Percentiles rank a stretch among this genome's conserved stretches.
phyloP scores from a whole-genome alignment of 2,113 vertebrate genomes.

The Lepisosteus oculatus region DNA sequence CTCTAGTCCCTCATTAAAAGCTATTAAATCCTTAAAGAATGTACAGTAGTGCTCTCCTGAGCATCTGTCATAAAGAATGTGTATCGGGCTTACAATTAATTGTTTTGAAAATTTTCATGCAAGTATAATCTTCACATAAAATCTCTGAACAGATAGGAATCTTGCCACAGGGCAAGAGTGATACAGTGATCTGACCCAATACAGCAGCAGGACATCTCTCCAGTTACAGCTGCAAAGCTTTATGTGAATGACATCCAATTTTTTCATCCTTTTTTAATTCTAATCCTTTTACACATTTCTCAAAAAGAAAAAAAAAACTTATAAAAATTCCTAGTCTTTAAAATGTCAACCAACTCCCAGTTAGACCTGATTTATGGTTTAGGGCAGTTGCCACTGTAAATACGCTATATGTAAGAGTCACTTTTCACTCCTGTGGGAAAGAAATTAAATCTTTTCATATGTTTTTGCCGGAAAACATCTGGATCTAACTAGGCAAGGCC shows the following conservation, averaged over 20 bases:
- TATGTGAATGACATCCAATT: conserved; percentile 3
- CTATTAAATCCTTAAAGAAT: too few relatives aligned
- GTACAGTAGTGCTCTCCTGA: too few relatives aligned
- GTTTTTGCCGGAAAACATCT: conserved; percentile 73
- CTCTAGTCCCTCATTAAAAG: too few relatives aligned
- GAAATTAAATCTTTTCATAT: conserved; percentile 72
- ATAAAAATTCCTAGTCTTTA: conserved; percentile 62
- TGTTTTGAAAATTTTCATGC: too few relatives aligned
- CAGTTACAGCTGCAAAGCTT: not conserved
- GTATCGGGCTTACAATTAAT: too few relatives aligned
- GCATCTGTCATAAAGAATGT: too few relatives aligned
- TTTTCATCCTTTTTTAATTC: conserved; percentile 24
- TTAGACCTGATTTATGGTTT: conserved; percentile 67
- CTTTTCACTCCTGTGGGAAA: conserved; percentile 63
- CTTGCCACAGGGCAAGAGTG: too few relatives aligned
- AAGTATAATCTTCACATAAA: too few relatives aligned
- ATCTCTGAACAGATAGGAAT: too few relatives aligned
- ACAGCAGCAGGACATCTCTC: too few relatives aligned
- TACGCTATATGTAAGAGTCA: conserved; percentile 64
- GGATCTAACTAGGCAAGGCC: conserved; percentile 56
- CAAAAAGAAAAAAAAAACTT: conserved; percentile 51
- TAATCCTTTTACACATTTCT: conserved; percentile 50
- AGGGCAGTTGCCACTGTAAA: conserved; percentile 67
- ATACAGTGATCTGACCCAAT: too few relatives aligned
- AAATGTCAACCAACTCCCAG: conserved; percentile 64